These are phyloP conservation scores for Dipodomys stephensi DNA, from an alignment of 2,113 vertebrate species.

Conservation along the genomic window DNA sequence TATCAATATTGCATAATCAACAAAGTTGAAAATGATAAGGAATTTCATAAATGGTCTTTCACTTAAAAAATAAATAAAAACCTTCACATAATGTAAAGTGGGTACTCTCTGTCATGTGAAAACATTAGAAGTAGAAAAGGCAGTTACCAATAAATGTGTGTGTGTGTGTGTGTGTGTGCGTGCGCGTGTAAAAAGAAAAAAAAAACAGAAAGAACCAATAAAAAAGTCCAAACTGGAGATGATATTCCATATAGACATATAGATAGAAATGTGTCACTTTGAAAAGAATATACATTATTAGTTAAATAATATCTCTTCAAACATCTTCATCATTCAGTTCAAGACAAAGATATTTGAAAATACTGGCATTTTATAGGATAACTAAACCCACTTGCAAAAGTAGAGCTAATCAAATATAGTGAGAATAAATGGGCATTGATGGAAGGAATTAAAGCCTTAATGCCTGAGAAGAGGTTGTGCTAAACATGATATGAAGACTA, in stretches of 20 bases:
- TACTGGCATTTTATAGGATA: neutral
- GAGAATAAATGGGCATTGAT: accelerated
- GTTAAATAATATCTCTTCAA: too few relatives aligned
- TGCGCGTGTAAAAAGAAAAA: neutral
- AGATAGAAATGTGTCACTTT: neutral
- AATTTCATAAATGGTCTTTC: neutral
- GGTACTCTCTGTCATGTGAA: too few relatives aligned
- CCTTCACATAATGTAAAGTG: too few relatives aligned
- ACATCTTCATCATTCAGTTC: neutral
- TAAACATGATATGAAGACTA: accelerated
- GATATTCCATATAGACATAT: neutral
- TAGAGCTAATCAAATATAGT: accelerated
- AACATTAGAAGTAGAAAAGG: too few relatives aligned
- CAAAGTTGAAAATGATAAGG: neutral
- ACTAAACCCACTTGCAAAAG: neutral
- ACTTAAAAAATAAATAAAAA: neutral
- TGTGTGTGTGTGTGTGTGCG: too few relatives aligned
- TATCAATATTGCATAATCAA: neutral
- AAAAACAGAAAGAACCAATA: neutral
- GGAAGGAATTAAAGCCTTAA: neutral
- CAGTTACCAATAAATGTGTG: too few relatives aligned
- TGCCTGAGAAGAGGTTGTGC: neutral
- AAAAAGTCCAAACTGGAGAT: neutral
- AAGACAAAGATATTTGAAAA: neutral
- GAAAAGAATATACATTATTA: neutral